Percentiles rank a stretch among this genome's conserved stretches.
These are phyloP conservation scores for Luidia sarsii DNA, from an alignment of 53 echinoderm and acorn worm species.

Conservation along the genomic window DNA sequence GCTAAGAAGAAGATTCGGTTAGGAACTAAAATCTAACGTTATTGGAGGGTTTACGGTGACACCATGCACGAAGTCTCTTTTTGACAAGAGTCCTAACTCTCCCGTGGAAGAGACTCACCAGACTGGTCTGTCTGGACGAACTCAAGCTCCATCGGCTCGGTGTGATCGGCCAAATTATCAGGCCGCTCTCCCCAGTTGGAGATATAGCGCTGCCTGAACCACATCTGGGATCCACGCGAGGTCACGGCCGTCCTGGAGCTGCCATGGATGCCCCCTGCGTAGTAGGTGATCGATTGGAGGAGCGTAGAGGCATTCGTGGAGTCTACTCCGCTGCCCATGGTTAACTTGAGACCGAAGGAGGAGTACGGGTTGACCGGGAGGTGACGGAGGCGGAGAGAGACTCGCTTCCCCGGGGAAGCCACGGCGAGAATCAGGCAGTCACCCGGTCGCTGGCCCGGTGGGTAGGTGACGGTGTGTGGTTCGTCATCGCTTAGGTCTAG, in stretches of 20 bases:
- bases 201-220: background rate
- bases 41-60: no score
- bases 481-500: background rate
- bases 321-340: background rate
- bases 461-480: background rate
- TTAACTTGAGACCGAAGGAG: background rate
- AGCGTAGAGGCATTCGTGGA: background rate
- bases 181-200: background rate
- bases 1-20: background rate
- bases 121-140: background rate
- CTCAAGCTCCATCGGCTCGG: background rate
- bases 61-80: no score
- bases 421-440: background rate
- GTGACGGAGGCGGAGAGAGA: background rate
- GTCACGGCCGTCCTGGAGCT: background rate
- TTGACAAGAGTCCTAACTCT: no score
- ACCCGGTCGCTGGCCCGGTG: background rate
- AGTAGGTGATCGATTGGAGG: background rate
- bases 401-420: background rate
- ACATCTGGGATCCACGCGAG: background rate
- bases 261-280: background rate
- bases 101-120: background rate
- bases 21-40: no score
- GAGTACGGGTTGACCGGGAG: background rate
- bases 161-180: no score